Base-by-base conservation (phyloP, 2,113 vertebrate genomes). In the Neogale vison region DNA sequence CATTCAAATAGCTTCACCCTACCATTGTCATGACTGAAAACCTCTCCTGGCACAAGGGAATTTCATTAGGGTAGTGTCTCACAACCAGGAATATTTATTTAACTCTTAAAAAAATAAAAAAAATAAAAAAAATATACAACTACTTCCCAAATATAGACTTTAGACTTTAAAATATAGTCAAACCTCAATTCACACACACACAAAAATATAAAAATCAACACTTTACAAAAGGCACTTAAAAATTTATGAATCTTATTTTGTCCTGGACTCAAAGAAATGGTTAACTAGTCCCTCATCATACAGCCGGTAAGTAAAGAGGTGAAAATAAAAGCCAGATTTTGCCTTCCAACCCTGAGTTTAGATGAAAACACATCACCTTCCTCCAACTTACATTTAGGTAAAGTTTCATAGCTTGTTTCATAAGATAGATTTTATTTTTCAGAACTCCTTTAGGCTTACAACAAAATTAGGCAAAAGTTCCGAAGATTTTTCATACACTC, bases 1-100 rank as follows among this genome's bases (percentile, higher is more conserved):
- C 7, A 96, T 55, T 95, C 72, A 94, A 83, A 97, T 52, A 77
- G 26, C 57, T 93, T 89, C 31, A 57, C 8, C 59, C 61, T 91
- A 17, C 26, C 42, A 86, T 88, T 21, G 55, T 45, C 34, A 36
- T 74, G 3, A 79, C 59, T 94, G 34, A 91, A 94, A 95, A 57
- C 4, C n/a, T 89, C n/a, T 82, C 34, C 42, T 69, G 59, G 42
- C 3, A 82, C 55, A 87, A 52, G 3, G 84, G 26, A 96, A 92
- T 52, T 90, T 83, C 63, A 93, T 76, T 50, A 80, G 36, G 15
- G 5, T 55, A 55, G 23, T 74, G 18, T 88, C 59, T 97, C 24
- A 94, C 74, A 85, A 85, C 90, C 63, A 85, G 90, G 18, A 96
- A 59, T 17, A 74, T 76, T 9, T 61, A 94, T 69, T 74, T 57